phyloP scores from a whole-genome alignment of 2,113 vertebrate species.

The Terrapene triunguis region DNA sequence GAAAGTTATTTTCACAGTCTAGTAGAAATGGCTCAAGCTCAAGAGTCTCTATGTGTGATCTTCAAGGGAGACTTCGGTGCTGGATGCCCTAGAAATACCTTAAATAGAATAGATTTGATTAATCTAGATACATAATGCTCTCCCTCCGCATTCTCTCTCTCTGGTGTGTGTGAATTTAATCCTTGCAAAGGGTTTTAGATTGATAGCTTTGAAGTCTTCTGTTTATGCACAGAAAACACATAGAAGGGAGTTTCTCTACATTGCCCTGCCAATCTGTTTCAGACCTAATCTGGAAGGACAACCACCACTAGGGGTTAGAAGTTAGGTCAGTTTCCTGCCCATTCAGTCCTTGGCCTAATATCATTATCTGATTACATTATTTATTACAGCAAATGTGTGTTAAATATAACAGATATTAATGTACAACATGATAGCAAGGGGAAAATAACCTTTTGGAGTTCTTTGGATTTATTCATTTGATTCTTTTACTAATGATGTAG shows the following conservation, averaged over 20 bases:
- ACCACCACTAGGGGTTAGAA: background rate
- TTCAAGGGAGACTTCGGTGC: background rate
- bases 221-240: background rate
- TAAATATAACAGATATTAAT: background rate
- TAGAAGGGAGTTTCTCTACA: background rate
- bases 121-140: background rate
- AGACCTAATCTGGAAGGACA: fast-evolving
- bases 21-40: background rate
- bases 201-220: background rate
- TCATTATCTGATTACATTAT: fast-evolving
- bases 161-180: background rate
- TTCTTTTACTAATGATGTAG: background rate
- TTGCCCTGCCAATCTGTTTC: background rate
- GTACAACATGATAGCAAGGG: background rate
- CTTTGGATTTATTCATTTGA: background rate
- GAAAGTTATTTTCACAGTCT: fast-evolving
- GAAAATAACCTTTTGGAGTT: background rate
- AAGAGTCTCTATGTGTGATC: background rate
- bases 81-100: background rate
- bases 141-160: background rate
- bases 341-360: background rate
- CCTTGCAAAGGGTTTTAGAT: background rate
- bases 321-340: background rate
- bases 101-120: background rate
- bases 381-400: background rate